Evolutionary conservation across 2,888 invertebrate species (phyloP).

Genomic region (Tenthredo scrophulariae): DNA sequence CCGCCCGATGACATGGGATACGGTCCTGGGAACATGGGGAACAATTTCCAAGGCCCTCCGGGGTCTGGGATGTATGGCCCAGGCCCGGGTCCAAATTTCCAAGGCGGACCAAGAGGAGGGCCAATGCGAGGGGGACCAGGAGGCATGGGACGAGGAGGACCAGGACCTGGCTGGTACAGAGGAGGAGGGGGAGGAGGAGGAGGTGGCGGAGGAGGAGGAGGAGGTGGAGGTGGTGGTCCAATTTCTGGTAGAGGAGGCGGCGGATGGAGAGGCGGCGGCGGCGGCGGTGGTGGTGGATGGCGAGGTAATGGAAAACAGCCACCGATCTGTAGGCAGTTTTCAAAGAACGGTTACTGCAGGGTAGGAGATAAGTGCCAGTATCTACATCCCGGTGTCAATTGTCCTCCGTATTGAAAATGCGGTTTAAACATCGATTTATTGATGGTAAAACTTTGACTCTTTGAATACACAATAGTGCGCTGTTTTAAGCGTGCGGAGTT

Average conservation of each 20-base stretch:
- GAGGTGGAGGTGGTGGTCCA: slow-evolving; percentile 78
- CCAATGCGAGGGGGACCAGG: slow-evolving; percentile 66
- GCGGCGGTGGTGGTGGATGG: slow-evolving; percentile 80
- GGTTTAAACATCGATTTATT: slow-evolving; percentile 52
- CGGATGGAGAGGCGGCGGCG: slow-evolving; percentile 77
- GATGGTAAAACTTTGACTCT: slow-evolving; percentile 53
- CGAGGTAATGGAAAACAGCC: slow-evolving; percentile 74
- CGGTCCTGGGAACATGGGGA: slow-evolving; percentile 63
- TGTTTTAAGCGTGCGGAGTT: slow-evolving; percentile 19
- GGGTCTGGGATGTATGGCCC: slow-evolving; percentile 63
- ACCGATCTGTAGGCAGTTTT: slow-evolving; percentile 87
- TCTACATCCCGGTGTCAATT: slow-evolving; percentile 87
- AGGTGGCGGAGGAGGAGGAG: slow-evolving; percentile 71
- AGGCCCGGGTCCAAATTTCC: slow-evolving; percentile 68
- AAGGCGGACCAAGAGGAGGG: slow-evolving; percentile 68
- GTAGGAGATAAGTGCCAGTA: slow-evolving; percentile 91
- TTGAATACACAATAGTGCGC: slow-evolving; percentile 52
- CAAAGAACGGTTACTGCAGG: slow-evolving; percentile 89
- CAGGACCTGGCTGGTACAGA: slow-evolving; percentile 74
- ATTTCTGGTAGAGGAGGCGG: slow-evolving; percentile 80
- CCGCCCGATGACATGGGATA: slow-evolving; percentile 73
- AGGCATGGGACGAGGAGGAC: slow-evolving; percentile 69
- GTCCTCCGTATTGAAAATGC: slow-evolving; percentile 77
- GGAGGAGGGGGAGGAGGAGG: slow-evolving; percentile 74
- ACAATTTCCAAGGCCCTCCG: slow-evolving; percentile 72